These are phyloP conservation scores for Drosophila santomea DNA, from an alignment of 1,140 invertebrate species.

Conservation along the genomic window DNA sequence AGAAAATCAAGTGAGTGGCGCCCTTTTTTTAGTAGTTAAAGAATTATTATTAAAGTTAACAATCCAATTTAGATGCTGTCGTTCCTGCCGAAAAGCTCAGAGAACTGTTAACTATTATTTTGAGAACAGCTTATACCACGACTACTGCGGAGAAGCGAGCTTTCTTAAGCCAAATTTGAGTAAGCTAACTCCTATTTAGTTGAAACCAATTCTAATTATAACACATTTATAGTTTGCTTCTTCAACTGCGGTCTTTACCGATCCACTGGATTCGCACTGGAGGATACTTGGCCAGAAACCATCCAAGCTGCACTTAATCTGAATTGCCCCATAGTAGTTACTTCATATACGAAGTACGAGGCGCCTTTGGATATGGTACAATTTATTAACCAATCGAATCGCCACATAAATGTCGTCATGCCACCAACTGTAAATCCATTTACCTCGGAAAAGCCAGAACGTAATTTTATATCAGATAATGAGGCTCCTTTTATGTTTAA, in stretches of 20 bases:
- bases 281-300: slow-evolving; percentile 89
- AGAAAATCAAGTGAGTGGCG: slow-evolving; percentile 65
- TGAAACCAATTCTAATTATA: not conserved
- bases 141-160: slow-evolving; percentile 85
- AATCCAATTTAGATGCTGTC: slow-evolving; percentile 62
- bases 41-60: not conserved
- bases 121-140: slow-evolving; percentile 87
- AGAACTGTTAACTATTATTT: slow-evolving; percentile 72
- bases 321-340: slow-evolving; percentile 87
- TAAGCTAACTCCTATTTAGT: slow-evolving; percentile 38
- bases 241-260: slow-evolving; percentile 90
- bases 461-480: slow-evolving; percentile 90
- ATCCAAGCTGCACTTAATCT: slow-evolving; percentile 86
- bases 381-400: slow-evolving; percentile 84
- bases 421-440: slow-evolving; percentile 87
- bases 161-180: slow-evolving; percentile 87
- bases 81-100: slow-evolving; percentile 52
- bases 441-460: slow-evolving; percentile 88
- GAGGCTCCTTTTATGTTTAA: slow-evolving; percentile 89
- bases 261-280: slow-evolving; percentile 86
- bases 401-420: slow-evolving; percentile 85
- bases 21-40: not conserved
- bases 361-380: slow-evolving; percentile 87
- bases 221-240: slow-evolving; percentile 86
- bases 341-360: slow-evolving; percentile 88